Percentiles rank a stretch among this genome's conserved stretches.
Evolutionary conservation across 2,113 vertebrate genomes (phyloP).

Genomic region (Nothobranchius furzeri): DNA sequence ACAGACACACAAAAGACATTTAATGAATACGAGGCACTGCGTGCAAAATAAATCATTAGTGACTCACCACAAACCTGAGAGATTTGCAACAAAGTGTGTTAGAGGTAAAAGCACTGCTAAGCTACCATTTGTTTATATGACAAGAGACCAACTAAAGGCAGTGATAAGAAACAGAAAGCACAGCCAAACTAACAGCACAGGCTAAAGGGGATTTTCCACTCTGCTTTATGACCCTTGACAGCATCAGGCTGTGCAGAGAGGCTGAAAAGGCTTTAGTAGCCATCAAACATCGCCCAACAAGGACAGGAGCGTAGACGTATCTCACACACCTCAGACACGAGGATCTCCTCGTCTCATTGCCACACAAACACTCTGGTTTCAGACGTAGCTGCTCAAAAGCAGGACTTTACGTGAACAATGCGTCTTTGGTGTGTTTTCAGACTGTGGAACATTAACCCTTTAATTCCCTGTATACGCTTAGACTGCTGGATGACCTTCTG

Average conservation of each 20-base stretch:
- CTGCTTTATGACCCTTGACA: conserved; percentile 63
- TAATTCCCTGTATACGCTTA: too few species aligned
- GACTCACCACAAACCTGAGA: neutral
- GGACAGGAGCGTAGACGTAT: conserved; percentile 72
- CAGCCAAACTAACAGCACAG: conserved; percentile 71
- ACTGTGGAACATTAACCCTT: conserved; percentile 47
- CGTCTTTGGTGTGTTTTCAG: conserved; percentile 30
- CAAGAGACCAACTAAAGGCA: conserved; percentile 48
- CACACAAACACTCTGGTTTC: conserved; percentile 69
- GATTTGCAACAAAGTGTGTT: conserved; percentile 3
- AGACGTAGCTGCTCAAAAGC: conserved; percentile 71
- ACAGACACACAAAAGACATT: conserved; percentile 15
- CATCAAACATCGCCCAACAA: conserved; percentile 83
- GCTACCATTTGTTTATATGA: conserved; percentile 59
- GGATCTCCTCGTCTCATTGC: conserved; percentile 63
- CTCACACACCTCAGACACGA: conserved; percentile 57
- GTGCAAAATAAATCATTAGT: neutral
- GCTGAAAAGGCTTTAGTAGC: conserved; percentile 49
- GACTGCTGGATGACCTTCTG: too few species aligned
- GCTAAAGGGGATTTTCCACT: conserved; percentile 78
- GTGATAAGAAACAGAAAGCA: conserved; percentile 70
- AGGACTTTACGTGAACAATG: conserved; percentile 64
- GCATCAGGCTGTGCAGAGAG: conserved; percentile 55
- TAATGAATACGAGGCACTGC: neutral
- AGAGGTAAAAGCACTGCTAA: conserved; percentile 33